A percentile compares a stretch with the other conserved stretches of the same genome.
phyloP scores from a whole-genome alignment of 2,888 invertebrate genomes.

The Carcina quercana region DNA sequence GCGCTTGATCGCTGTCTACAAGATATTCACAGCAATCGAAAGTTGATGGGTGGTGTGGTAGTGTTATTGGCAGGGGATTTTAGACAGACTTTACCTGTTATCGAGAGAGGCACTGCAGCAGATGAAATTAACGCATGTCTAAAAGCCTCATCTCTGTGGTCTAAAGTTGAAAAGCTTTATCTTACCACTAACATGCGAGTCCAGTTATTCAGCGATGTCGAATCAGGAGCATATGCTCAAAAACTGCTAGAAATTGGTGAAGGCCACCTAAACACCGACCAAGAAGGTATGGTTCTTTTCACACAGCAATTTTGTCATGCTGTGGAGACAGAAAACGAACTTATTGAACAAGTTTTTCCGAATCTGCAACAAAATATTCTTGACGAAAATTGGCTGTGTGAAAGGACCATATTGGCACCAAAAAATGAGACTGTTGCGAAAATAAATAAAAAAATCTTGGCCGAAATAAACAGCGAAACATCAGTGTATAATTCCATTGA shows the following conservation, averaged over 20 bases:
- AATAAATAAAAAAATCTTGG: slow-evolving; percentile 23
- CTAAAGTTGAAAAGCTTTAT: slow-evolving; percentile 17
- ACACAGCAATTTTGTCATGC: slow-evolving; percentile 17
- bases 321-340: slow-evolving; percentile 13
- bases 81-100: slow-evolving; percentile 19
- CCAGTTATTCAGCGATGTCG: slow-evolving; percentile 19
- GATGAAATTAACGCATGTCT: slow-evolving; percentile 24
- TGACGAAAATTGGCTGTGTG: slow-evolving; percentile 21
- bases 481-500: slow-evolving; percentile 19
- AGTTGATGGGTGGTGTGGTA: slow-evolving; percentile 11
- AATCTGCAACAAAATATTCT: slow-evolving; percentile 16
- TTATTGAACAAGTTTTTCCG: slow-evolving; percentile 20
- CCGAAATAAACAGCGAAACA: slow-evolving; percentile 12
- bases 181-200: slow-evolving; percentile 23
- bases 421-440: slow-evolving; percentile 22
- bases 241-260: slow-evolving; percentile 21
- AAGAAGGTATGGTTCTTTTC: slow-evolving; percentile 19
- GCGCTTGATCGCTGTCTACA: slow-evolving; percentile 8
- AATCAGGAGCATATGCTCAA: slow-evolving; percentile 18
- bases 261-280: slow-evolving; percentile 18
- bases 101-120: slow-evolving; percentile 20
- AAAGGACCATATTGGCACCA: slow-evolving; percentile 16
- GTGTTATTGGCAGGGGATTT: slow-evolving; percentile 18
- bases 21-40: slow-evolving; percentile 1
- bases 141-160: slow-evolving; percentile 19